phyloP scores from a whole-genome alignment of 2,888 invertebrate genomes.

The Melanostoma mellinum region DNA sequence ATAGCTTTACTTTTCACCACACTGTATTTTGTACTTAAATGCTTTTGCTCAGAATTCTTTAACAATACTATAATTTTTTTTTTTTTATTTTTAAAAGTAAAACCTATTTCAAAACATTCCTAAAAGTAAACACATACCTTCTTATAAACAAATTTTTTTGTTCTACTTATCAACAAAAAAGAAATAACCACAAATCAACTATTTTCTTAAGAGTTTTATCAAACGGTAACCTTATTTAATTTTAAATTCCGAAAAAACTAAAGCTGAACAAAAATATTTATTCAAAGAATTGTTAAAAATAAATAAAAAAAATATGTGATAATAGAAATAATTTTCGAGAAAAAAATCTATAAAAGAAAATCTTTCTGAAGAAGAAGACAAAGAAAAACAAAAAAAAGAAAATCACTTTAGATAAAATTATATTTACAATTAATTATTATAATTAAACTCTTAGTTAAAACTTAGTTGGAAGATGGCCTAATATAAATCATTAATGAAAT shows the following conservation, averaged over 20 bases:
- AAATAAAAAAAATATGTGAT: constrained; percentile 65
- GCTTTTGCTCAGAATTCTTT: constrained; percentile 51
- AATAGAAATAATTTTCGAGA: constrained; percentile 70
- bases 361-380: constrained; percentile 25
- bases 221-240: constrained; percentile 45
- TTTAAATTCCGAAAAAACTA: constrained; percentile 11
- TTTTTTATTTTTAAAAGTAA: constrained; percentile 3
- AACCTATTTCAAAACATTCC: no score
- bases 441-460: constrained; percentile 55
- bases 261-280: constrained; percentile 55
- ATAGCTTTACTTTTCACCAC: constrained; percentile 35
- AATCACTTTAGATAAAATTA: constrained; percentile 53
- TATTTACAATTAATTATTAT: constrained; percentile 59
- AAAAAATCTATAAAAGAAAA: constrained; percentile 46
- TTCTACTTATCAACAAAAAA: constrained; percentile 17
- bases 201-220: constrained; percentile 62
- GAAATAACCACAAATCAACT: constrained; percentile 22
- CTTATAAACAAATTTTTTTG: constrained; percentile 13
- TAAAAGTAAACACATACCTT: constrained; percentile 23
- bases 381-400: constrained; percentile 37
- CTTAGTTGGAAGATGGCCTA: constrained; percentile 65
- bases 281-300: constrained; percentile 46
- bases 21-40: constrained; percentile 30
- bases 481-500: constrained; percentile 19
- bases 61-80: not conserved